Evolutionary conservation across 2,797 vertebrate genomes (phyloP), one percentile per base, ranked within the genome.

Genomic region (Emydoidea blandingii): DNA sequence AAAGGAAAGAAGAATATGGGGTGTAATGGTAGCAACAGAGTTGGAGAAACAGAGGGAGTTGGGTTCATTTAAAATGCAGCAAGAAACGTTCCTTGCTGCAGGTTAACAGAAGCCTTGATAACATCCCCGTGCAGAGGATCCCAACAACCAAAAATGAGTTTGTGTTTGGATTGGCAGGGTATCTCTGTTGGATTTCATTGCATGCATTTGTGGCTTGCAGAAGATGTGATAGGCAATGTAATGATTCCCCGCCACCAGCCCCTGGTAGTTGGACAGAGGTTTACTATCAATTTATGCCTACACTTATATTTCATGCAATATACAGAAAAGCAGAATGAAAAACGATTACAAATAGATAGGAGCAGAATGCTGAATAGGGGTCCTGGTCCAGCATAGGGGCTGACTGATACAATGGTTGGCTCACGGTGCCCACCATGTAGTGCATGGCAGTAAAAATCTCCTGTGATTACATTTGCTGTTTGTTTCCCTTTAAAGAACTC

Each of bases 231-330:
- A 59, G 57, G 29, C 57, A 59, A 59, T 29, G 29, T 29, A 59
- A 15, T 59, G 12, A 59, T 59, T 29, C 5, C 57, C 2, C 3
- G 27, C 19, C 14, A 52, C 54, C 37, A 74, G 31, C 12, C 81
- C 25, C 6, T 37, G 2, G 85, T 65, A 87, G 27, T 34, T 34
- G 31, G 27, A 54, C 6, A 53, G 15, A n/a, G n/a, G 68, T 72
- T 41, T 19, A n/a, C 37, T 41, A 41, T 6, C 68, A 81, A 12
- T 81, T 83, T 27, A 8, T 9, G 59, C 3, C 76, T 65, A 50
- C 0, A 0, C 27, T 52, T 72, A 72, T 83, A 25, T n/a, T 79
- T 1, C 0, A 0, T 29, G 23, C 31, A 21, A 19, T 54, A 90
- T 29, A 41, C 16, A 78, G 18, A 68, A 79, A 78, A 44, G 29